Evolutionary conservation across 2,113 vertebrate genomes (phyloP).

Genomic region (Leuciscus idus): DNA sequence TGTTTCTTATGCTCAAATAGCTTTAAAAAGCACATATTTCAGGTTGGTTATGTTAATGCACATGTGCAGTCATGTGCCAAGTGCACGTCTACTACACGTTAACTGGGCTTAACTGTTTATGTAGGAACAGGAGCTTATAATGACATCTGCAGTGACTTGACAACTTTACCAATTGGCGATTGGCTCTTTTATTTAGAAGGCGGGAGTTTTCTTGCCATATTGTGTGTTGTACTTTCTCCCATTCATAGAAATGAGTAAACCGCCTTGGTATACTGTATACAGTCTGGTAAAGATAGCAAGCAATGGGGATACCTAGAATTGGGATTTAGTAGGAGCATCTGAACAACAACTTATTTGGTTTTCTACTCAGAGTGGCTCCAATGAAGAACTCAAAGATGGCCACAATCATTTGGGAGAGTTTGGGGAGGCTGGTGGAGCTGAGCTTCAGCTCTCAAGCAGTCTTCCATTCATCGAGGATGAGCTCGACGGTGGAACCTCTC

Average conservation of each 20-base stretch:
- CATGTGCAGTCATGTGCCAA: no score
- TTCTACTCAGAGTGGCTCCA: conserved; percentile 65
- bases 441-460: conserved; percentile 91
- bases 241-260: background rate
- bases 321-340: background rate
- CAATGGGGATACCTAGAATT: background rate
- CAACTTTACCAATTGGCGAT: no score
- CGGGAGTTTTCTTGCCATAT: no score
- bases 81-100: background rate
- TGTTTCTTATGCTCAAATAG: background rate
- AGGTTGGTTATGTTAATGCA: background rate
- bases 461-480: conserved; percentile 97
- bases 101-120: background rate
- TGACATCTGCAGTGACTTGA: no score
- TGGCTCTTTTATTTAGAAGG: no score
- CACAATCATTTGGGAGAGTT: conserved; percentile 86
- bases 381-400: conserved; percentile 87
- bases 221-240: background rate
- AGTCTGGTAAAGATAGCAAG: background rate
- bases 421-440: conserved; percentile 82
- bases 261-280: no score
- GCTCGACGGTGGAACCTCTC: conserved; percentile 83
- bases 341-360: background rate
- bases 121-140: background rate
- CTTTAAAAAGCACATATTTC: background rate